These are phyloP conservation scores for Habropoda laboriosa DNA, from an alignment of 1,140 invertebrate genomes.

Conservation along the genomic window DNA sequence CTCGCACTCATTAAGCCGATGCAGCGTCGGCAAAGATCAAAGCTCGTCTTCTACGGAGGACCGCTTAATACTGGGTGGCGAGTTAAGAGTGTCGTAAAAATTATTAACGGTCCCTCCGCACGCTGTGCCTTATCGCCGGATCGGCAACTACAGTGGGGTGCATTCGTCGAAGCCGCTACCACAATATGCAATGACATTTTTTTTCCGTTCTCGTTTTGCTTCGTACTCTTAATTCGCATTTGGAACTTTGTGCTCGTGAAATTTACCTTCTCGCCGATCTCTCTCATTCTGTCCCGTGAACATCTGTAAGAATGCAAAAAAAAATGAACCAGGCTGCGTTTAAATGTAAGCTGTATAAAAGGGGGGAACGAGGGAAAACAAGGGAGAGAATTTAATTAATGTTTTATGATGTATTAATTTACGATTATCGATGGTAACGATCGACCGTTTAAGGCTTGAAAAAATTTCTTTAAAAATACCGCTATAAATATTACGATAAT, in stretches of 20 bases:
- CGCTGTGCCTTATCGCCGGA: conserved; percentile 73
- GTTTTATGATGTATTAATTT: not conserved
- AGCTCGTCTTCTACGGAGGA: conserved; percentile 74
- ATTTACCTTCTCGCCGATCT: not conserved
- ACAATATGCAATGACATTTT: conserved; percentile 59
- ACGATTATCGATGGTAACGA: not conserved
- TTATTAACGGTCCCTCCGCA: conserved; percentile 72
- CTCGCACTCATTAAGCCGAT: conserved; percentile 71
- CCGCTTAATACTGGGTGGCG: conserved; percentile 79
- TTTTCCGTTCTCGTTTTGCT: not conserved
- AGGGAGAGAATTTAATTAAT: not conserved
- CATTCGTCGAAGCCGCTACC: conserved; percentile 55
- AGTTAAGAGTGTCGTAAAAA: conserved; percentile 79
- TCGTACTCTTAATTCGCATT: not conserved
- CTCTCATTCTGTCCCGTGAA: not conserved
- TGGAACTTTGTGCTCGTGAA: not conserved
- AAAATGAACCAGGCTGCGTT: not conserved
- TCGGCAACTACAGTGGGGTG: conserved; percentile 59
- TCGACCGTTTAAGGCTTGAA: not conserved
- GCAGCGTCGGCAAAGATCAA: conserved; percentile 78
- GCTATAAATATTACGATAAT: not conserved
- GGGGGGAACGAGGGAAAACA: not conserved
- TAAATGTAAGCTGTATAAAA: not conserved
- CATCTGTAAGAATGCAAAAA: not conserved
- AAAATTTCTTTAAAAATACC: not conserved